phyloP scores from a whole-genome alignment of 2,113 vertebrate genomes.

The Archocentrus centrarchus region DNA sequence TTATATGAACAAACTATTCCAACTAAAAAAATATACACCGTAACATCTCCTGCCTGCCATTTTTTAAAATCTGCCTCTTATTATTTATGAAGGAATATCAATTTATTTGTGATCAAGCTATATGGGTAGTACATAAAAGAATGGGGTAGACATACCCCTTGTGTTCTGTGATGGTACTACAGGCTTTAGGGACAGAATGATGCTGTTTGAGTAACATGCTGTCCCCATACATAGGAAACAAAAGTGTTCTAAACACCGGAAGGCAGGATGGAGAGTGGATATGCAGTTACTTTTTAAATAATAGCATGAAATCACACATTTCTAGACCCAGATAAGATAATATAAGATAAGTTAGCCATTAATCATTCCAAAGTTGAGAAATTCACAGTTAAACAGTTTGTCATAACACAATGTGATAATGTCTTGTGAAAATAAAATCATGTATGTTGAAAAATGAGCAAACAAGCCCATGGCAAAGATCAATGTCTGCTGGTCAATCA shows the following conservation, averaged over 20 bases:
- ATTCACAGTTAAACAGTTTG: no score
- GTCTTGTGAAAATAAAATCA: no score
- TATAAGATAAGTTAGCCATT: no score
- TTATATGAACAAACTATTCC: conserved; percentile 7
- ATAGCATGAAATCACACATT: neutral
- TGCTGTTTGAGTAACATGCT: neutral
- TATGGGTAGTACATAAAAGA: neutral
- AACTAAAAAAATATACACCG: neutral
- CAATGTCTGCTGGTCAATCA: no score
- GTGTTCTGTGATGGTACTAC: neutral
- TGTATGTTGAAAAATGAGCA: no score
- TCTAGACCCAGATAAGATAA: neutral
- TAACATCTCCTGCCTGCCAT: neutral
- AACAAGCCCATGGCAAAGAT: no score
- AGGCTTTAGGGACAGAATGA: neutral
- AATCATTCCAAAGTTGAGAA: no score
- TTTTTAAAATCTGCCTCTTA: neutral
- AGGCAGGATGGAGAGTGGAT: neutral
- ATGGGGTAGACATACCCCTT: neutral
- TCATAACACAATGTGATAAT: no score
- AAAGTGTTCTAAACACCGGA: neutral
- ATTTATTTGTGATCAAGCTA: neutral
- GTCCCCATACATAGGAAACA: neutral
- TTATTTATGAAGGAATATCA: neutral
- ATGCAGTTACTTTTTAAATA: neutral